phyloP scores from a whole-genome alignment of 2,888 invertebrate species.

The Sinohyriopsis cumingii region DNA sequence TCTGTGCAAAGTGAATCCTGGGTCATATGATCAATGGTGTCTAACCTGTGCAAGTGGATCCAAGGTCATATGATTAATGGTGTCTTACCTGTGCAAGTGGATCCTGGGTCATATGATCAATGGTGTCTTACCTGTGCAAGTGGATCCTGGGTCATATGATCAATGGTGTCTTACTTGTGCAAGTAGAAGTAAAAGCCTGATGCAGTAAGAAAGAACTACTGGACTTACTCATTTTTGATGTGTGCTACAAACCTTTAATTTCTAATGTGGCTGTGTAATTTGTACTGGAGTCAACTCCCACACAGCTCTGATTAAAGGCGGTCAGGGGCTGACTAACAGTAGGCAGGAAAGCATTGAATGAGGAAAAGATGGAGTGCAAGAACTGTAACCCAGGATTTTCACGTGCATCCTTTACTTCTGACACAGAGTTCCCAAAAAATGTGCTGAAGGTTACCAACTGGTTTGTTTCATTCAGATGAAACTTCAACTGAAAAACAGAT shows the following conservation, averaged over 20 bases:
- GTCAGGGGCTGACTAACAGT: slow-evolving; percentile 51
- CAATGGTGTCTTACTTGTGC: no score
- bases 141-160: no score
- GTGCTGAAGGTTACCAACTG: slow-evolving; percentile 19
- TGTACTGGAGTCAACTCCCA: slow-evolving; percentile 61
- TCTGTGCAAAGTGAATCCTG: no score
- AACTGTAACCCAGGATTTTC: slow-evolving; percentile 18
- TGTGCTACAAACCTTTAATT: slow-evolving; percentile 52
- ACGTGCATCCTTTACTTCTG: slow-evolving; percentile 20
- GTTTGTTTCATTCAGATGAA: slow-evolving; percentile 7
- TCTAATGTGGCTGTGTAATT: slow-evolving; percentile 56
- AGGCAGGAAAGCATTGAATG: slow-evolving; percentile 23
- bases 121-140: no score
- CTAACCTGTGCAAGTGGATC: no score
- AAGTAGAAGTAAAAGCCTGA: no score
- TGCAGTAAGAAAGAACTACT: neutral
- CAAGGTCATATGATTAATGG: no score
- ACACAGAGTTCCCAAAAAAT: slow-evolving; percentile 19
- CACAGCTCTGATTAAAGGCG: slow-evolving; percentile 67
- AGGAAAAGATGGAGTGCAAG: slow-evolving; percentile 21
- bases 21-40: no score
- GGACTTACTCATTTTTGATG: neutral
- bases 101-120: no score
- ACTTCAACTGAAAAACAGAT: slow-evolving; percentile 14
- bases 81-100: no score